These are phyloP conservation scores for Batillaria attramentaria DNA, from an alignment of 1,140 invertebrate species.

Conservation along the genomic window DNA sequence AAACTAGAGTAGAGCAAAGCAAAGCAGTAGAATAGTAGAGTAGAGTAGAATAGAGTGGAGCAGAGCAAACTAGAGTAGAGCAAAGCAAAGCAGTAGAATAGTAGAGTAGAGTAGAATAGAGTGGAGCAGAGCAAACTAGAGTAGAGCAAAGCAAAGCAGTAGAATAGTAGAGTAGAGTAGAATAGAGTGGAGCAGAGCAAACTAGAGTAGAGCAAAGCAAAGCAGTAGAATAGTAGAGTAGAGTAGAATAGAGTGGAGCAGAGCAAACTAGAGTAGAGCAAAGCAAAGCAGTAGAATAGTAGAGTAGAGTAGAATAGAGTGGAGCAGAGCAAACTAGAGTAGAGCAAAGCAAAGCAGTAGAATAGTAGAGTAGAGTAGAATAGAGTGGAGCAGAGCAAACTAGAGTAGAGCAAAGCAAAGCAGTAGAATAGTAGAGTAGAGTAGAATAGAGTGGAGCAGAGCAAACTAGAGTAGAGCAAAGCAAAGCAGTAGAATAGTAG, in stretches of 20 bases:
- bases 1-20: slow-evolving; percentile 22
- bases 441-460: slow-evolving; percentile 25
- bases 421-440: slow-evolving; percentile 28
- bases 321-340: slow-evolving; percentile 23
- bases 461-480: slow-evolving; percentile 7
- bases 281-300: slow-evolving; percentile 6
- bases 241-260: too few species aligned
- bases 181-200: neutral
- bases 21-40: slow-evolving; percentile 19
- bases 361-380: slow-evolving; percentile 16
- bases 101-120: neutral
- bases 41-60: neutral
- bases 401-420: slow-evolving; percentile 28
- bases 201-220: neutral
- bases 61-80: neutral
- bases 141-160: neutral
- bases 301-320: slow-evolving; percentile 24
- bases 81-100: neutral
- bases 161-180: neutral
- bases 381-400: slow-evolving; percentile 26
- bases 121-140: neutral
- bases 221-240: too few species aligned
- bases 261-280: slow-evolving; percentile 31
- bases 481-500: too few species aligned
- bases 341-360: slow-evolving; percentile 29